These are phyloP conservation scores for Coelinius sp. DNA, from an alignment of 2,888 invertebrate genomes.

Conservation along the genomic window DNA sequence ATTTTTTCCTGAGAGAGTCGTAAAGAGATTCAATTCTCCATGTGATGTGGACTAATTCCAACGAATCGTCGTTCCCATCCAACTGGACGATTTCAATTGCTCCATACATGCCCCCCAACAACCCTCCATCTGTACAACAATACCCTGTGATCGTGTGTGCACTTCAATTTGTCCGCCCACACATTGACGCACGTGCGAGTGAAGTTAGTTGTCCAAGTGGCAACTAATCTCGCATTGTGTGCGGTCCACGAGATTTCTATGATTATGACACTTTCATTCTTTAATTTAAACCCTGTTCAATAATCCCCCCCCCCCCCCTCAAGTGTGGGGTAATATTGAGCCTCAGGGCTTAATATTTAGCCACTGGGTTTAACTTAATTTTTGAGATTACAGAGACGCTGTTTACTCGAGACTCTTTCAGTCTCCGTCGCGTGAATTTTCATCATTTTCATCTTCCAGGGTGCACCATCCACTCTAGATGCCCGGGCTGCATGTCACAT, in stretches of 20 bases:
- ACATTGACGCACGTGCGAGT: background rate
- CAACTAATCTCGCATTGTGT: constrained; percentile 60
- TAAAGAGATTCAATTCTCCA: constrained; percentile 23
- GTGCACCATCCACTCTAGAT: constrained; percentile 30
- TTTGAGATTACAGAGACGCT: background rate
- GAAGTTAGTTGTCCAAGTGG: constrained; percentile 28
- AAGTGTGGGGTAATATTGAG: background rate
- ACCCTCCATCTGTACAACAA: constrained; percentile 47
- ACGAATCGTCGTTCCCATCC: constrained; percentile 27
- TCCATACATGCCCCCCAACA: constrained; percentile 27
- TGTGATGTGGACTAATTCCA: constrained; percentile 27
- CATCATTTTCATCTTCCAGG: constrained; percentile 33
- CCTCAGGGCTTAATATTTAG: background rate
- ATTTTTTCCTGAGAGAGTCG: background rate
- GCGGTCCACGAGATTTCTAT: constrained; percentile 4
- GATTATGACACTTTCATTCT: background rate
- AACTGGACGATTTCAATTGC: constrained; percentile 41
- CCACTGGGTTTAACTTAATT: background rate
- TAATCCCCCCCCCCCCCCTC: too few relatives aligned
- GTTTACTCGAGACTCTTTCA: background rate
- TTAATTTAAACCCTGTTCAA: constrained; percentile 3
- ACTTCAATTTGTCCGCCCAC: constrained; percentile 57
- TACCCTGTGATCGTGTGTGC: constrained; percentile 51
- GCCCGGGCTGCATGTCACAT: background rate
- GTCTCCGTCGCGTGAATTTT: constrained; percentile 28